Conservation (phyloP, 2,113 vertebrate species). For the Colaptes auratus region DNA sequence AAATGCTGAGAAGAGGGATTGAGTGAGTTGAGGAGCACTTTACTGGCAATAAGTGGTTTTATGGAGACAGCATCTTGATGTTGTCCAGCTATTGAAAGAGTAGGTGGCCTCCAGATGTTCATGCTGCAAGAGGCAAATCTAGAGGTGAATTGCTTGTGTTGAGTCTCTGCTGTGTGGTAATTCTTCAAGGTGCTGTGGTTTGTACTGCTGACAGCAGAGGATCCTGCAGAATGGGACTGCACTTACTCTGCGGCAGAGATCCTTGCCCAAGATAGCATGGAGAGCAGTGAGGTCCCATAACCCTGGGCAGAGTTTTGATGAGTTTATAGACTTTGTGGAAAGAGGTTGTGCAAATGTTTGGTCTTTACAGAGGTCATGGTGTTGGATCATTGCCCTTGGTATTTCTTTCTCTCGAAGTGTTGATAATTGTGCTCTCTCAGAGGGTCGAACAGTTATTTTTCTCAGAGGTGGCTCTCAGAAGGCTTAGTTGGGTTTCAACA, state of each 20-base stretch:
- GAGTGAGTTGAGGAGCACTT: neutral
- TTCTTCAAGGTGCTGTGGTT: neutral
- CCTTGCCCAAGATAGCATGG: neutral
- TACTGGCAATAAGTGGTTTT: rapidly evolving
- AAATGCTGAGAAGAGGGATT: rapidly evolving
- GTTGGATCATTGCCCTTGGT: neutral
- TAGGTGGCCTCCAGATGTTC: neutral
- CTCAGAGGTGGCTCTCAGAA: neutral
- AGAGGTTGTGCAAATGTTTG: neutral
- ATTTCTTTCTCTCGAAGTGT: neutral
- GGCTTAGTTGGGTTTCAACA: neutral
- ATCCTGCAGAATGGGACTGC: neutral
- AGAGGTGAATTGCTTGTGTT: neutral
- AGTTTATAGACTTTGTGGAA: neutral
- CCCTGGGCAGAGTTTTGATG: neutral
- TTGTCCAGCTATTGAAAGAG: rapidly evolving
- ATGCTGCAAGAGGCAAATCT: no score
- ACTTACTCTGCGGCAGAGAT: neutral
- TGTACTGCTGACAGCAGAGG: neutral
- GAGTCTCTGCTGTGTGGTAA: rapidly evolving
- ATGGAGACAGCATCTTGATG: rapidly evolving
- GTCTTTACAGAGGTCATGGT: neutral
- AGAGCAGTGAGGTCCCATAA: neutral
- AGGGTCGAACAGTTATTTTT: neutral
- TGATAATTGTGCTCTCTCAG: neutral